Evolutionary conservation across 1,140 invertebrate genomes (phyloP).

Genomic region (Aphidius ervi): DNA sequence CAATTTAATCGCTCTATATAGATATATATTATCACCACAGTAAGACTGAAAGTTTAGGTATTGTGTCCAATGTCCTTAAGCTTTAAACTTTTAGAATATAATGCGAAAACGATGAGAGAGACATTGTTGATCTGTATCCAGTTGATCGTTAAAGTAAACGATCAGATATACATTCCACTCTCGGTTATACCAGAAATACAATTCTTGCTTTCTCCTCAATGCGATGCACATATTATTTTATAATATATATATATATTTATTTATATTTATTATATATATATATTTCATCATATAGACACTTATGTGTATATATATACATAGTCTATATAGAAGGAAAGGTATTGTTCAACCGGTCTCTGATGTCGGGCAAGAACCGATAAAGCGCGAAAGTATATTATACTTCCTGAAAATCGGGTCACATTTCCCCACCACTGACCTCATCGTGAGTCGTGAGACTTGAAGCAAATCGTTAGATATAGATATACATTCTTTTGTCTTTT

Average conservation of each 20-base stretch:
- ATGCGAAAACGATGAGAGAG: neutral
- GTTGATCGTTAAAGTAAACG: conserved; percentile 23
- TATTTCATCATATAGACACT: no score
- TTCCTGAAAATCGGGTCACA: conserved; percentile 13
- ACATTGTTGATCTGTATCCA: neutral
- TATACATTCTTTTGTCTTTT: neutral
- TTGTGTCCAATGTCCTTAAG: no score
- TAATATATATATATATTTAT: no score
- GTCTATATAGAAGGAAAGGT: neutral
- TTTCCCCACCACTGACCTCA: conserved; percentile 8
- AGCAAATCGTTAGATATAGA: neutral
- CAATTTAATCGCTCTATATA: no score
- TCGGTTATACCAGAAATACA: conserved; percentile 16
- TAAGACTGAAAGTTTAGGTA: no score
- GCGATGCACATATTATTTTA: neutral
- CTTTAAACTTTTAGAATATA: no score
- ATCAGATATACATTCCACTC: conserved; percentile 11
- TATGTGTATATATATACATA: no score
- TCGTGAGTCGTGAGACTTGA: conserved; percentile 7
- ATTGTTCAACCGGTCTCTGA: conserved; percentile 1
- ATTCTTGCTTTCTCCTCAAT: conserved; percentile 21
- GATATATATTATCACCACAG: no score
- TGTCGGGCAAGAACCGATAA: conserved; percentile 10
- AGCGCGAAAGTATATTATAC: conserved; percentile 12
- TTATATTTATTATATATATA: no score